A percentile compares a stretch with the other conserved stretches of the same genome.
phyloP scores from a whole-genome alignment of 23 tunicate species.

The Trididemnum miniatum region DNA sequence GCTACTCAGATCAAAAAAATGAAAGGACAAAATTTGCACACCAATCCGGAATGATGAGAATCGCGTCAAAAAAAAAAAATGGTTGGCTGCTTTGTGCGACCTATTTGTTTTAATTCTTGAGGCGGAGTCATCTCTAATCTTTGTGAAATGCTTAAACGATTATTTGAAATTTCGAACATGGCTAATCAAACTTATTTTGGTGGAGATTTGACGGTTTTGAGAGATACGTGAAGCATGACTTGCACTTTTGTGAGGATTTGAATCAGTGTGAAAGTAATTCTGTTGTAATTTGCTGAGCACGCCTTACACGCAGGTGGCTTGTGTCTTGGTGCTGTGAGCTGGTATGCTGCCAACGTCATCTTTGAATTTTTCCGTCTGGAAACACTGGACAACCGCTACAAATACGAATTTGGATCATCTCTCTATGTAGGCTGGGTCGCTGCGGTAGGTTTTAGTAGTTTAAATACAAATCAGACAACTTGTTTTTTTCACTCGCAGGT shows the following conservation, averaged over 20 bases:
- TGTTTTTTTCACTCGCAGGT: constrained; percentile 43
- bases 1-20: too few relatives aligned
- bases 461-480: background rate
- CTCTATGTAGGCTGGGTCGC: constrained; percentile 90
- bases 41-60: too few relatives aligned
- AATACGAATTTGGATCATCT: constrained; percentile 83
- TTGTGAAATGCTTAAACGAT: too few relatives aligned
- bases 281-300: background rate
- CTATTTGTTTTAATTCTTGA: too few relatives aligned
- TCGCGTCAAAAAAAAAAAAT: too few relatives aligned
- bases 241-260: background rate
- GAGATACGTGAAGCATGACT: too few relatives aligned
- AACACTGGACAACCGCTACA: background rate
- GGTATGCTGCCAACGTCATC: constrained; percentile 90
- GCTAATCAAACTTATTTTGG: too few relatives aligned
- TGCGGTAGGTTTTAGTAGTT: constrained; percentile 42
- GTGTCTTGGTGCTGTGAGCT: constrained; percentile 66
- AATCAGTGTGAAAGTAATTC: constrained; percentile 16
- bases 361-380: constrained; percentile 41
- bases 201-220: too few relatives aligned
- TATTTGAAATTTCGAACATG: too few relatives aligned
- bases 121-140: too few relatives aligned
- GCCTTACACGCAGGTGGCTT: constrained; percentile 56
- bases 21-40: too few relatives aligned
- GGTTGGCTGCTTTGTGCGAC: too few relatives aligned